Evolutionary conservation across 2,888 invertebrate genomes (phyloP).

Genomic region (Tetanocera ferruginea): DNA sequence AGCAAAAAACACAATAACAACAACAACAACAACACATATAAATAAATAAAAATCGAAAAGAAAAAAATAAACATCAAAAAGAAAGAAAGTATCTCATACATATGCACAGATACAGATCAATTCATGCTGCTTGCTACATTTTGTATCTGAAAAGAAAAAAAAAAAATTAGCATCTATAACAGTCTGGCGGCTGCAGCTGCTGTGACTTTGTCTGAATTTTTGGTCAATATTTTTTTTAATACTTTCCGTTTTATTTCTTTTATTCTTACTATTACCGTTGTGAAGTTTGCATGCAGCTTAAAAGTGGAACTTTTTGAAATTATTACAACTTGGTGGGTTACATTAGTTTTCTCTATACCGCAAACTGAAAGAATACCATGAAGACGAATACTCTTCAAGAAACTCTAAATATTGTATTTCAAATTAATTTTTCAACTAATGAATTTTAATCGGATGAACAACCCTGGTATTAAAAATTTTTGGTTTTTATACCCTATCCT

Average conservation of each 20-base stretch:
- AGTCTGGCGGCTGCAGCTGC: background rate
- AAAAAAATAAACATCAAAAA: constrained; percentile 13
- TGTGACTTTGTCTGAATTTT: background rate
- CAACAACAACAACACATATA: background rate
- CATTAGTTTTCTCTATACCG: background rate
- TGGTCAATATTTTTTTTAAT: background rate
- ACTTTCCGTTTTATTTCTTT: background rate
- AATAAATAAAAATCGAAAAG: background rate
- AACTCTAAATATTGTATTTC: too few species aligned
- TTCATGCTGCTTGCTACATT: constrained; percentile 17
- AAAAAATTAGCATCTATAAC: constrained; percentile 28
- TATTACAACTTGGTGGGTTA: background rate
- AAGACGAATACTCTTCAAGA: too few species aligned
- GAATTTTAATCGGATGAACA: too few species aligned
- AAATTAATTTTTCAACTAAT: too few species aligned
- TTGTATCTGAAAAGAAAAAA: constrained; percentile 24
- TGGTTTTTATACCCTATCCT: too few species aligned
- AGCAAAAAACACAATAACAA: background rate
- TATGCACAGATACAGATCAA: constrained; percentile 26
- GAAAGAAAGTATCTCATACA: constrained; percentile 33
- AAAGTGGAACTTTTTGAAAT: background rate
- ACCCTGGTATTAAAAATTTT: too few species aligned
- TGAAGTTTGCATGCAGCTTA: background rate
- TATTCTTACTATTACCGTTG: background rate
- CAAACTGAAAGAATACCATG: too few species aligned